A percentile compares a stretch with the other conserved stretches of the same genome.
These are phyloP conservation scores for Zygothrica quintamaculata DNA, from an alignment of 2,888 invertebrate genomes.

Conservation along the genomic window DNA sequence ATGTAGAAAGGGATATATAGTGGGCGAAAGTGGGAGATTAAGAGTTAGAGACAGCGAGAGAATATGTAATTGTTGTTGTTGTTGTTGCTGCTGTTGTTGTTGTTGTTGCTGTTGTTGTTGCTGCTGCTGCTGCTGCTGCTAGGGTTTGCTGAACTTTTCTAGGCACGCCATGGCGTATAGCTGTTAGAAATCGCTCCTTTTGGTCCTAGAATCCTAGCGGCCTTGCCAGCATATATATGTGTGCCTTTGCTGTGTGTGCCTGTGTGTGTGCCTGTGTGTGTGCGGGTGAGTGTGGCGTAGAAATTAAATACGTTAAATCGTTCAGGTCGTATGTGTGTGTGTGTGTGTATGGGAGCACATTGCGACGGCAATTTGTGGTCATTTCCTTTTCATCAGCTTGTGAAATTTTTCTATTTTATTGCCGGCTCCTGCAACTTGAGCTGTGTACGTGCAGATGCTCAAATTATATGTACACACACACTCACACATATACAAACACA, in stretches of 20 bases:
- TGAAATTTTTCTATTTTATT: constrained; percentile 56
- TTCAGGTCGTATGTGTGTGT: constrained; percentile 26
- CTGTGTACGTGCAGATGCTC: constrained; percentile 69
- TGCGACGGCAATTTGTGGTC: constrained; percentile 75
- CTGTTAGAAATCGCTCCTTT: constrained; percentile 8
- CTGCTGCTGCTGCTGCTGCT: constrained; percentile 15
- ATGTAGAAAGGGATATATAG: too few relatives aligned
- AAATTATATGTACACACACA: constrained; percentile 30
- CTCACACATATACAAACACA: constrained; percentile 10
- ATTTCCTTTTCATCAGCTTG: constrained; percentile 78
- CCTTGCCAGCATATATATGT: constrained; percentile 19
- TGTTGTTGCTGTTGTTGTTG: too few relatives aligned
- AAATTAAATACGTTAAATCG: constrained; percentile 78
- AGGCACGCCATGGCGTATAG: constrained; percentile 56
- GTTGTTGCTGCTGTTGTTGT: too few relatives aligned
- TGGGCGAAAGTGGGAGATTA: neutral
- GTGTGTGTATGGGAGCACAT: constrained; percentile 36
- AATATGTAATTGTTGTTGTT: constrained; percentile 15
- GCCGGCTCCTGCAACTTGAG: constrained; percentile 48
- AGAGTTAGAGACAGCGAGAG: constrained; percentile 26
- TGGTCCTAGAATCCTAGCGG: constrained; percentile 17
- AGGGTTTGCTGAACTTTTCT: constrained; percentile 59
- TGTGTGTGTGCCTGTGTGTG: too few relatives aligned
- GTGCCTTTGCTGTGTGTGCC: constrained; percentile 8
- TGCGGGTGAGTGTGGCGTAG: too few relatives aligned